A percentile compares a stretch with the other conserved stretches of the same genome.
These are phyloP conservation scores for Coregonus clupeaformis DNA, from an alignment of 2,113 vertebrate species.

Conservation along the genomic window DNA sequence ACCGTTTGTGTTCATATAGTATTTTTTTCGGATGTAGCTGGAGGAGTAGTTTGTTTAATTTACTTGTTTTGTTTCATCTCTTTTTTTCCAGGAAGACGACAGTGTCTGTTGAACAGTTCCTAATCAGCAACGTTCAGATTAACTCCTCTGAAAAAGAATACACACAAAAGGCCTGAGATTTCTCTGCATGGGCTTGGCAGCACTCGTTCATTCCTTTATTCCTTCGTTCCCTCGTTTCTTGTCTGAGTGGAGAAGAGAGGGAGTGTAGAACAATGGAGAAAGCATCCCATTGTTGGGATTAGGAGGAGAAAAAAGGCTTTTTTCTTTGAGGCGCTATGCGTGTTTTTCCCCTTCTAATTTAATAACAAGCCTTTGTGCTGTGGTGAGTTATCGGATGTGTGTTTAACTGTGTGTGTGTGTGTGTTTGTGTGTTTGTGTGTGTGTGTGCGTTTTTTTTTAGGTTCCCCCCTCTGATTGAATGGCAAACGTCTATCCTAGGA, in stretches of 20 bases:
- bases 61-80: background rate
- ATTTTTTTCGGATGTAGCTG: no score
- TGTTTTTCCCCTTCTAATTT: constrained; percentile 68
- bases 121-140: constrained; percentile 64
- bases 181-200: constrained; percentile 56
- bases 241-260: constrained; percentile 47
- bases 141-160: constrained; percentile 44
- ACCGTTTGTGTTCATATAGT: no score
- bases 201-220: constrained; percentile 34
- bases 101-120: constrained; percentile 27
- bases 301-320: constrained; percentile 63
- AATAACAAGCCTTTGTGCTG: constrained; percentile 59
- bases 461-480: constrained; percentile 13
- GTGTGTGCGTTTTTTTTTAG: background rate
- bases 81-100: constrained; percentile 36
- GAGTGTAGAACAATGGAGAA: constrained; percentile 65
- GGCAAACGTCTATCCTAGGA: constrained; percentile 16
- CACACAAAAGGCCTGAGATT: constrained; percentile 49
- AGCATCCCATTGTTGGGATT: constrained; percentile 72
- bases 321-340: constrained; percentile 59
- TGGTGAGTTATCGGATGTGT: background rate
- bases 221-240: constrained; percentile 35
- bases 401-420: background rate
- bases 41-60: constrained; percentile 36
- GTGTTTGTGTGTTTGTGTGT: background rate